Base-by-base conservation (phyloP, 2,113 vertebrate species). In the Tupaia tana region DNA sequence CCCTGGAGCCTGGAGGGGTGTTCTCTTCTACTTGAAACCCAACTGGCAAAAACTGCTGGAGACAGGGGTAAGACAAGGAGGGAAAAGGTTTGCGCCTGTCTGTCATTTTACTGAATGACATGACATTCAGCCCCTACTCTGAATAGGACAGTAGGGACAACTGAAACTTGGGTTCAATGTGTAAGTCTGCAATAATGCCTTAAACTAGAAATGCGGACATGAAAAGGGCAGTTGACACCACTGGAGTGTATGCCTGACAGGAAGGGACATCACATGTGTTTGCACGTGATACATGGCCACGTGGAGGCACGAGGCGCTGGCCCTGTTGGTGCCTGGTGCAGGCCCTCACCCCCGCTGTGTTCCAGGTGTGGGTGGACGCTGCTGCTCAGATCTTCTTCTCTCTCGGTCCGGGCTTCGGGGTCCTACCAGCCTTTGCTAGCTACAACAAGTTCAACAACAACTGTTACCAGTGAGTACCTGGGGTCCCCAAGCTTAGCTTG, bases 381-480 rank as follows among this genome's bases (percentile, higher is more conserved):
- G 99, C 99, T 8, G 99, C 99, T 93, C 99, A 99, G 98, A 99
- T 99, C 96, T 99, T 99, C 98, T 99, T 99, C 98, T 99, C 99
- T 9, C 98, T 99, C 27, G 99, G 99, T 43, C 99, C 99, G 2
- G 99, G 99, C 16, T 99, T 99, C 77, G 99, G 99, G 0, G 99
- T 99, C 27, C 98, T 99, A 2, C 97, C 99, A 77, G 99, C 99
- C 93, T 99, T 99, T 31, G 99, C 99, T 84, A 99, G 99, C 98
- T 99, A 99, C 98, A 99, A 99, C 98, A 99, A 99, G 6, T 99
- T 99, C 98, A 99, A 99, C 98, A 99, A 99, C 99, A 99, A 99
- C 98, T 99, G 99, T 97, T 99, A 99, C 97, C 99, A 99, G 99
- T 99, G 98, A 99, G 99, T 98, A 95, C 94, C 93, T 24, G 75